phyloP scores from a whole-genome alignment of 2,113 vertebrate species.

The Ursus arctos region DNA sequence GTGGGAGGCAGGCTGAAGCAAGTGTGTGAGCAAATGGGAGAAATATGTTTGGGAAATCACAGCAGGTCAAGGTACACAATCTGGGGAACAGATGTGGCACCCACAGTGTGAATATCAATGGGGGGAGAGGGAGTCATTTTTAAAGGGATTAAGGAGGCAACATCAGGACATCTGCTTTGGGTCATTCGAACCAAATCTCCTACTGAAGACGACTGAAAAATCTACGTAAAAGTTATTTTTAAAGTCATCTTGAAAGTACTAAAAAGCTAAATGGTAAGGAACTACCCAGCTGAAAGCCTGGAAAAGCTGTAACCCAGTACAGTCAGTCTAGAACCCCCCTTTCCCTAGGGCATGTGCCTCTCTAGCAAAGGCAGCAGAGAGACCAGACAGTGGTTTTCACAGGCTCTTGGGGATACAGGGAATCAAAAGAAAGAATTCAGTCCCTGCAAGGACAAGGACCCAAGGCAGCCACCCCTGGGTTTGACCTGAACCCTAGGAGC shows the following conservation, averaged over 20 bases:
- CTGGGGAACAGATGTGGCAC: not conserved
- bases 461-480: not conserved
- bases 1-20: not conserved
- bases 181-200: not conserved
- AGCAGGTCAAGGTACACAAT: not conserved
- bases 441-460: not conserved
- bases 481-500: not conserved
- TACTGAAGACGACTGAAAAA: not conserved
- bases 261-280: not conserved
- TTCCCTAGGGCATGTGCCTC: not conserved
- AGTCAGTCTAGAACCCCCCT: not conserved
- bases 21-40: not conserved
- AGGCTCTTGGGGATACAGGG: not conserved
- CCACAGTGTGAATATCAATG: not conserved
- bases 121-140: not conserved
- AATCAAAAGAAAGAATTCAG: not conserved
- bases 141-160: not conserved
- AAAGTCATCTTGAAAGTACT: not conserved
- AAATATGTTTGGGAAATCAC: not conserved
- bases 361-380: not conserved
- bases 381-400: not conserved
- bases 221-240: not conserved
- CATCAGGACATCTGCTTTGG: not conserved
- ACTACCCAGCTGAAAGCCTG: not conserved
- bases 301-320: not conserved